phyloP scores from a whole-genome alignment of 2,797 vertebrate genomes.

The Oreochromis grahami region DNA sequence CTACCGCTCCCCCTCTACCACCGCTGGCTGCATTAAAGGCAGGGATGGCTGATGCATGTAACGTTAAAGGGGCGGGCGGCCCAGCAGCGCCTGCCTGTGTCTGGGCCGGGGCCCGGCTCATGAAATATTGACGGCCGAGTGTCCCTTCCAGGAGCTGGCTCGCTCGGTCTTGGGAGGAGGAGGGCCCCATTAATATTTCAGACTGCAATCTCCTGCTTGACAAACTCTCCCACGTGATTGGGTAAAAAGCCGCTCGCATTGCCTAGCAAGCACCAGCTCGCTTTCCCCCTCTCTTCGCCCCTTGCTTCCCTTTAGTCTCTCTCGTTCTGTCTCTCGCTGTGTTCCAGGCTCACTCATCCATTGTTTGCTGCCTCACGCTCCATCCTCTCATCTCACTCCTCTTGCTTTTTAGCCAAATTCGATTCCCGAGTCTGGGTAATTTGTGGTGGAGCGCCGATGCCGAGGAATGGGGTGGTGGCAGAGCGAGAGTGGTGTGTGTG shows the following conservation, averaged over 20 bases:
- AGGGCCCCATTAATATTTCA: conserved; percentile 82
- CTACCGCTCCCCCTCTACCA: conserved; percentile 2
- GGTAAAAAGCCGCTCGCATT: conserved; percentile 66
- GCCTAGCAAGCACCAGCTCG: conserved; percentile 39
- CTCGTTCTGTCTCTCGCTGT: not conserved
- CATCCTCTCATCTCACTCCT: conserved; percentile 4
- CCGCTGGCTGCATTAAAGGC: conserved; percentile 73
- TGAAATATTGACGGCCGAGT: conserved; percentile 80
- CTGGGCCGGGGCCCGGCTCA: conserved; percentile 75
- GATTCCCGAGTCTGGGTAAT: conserved; percentile 29
- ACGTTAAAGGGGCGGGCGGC: conserved; percentile 75
- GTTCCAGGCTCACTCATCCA: not conserved
- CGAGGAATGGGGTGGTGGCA: not conserved
- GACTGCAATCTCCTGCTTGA: conserved; percentile 86
- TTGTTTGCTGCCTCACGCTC: not conserved
- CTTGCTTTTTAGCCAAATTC: conserved; percentile 68
- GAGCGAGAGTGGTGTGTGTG: not conserved
- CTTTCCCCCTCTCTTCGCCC: not conserved
- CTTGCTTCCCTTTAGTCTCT: not conserved
- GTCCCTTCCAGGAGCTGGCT: conserved; percentile 82
- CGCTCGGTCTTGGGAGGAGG: conserved; percentile 48
- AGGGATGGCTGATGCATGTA: conserved; percentile 71
- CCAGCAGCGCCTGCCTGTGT: conserved; percentile 70
- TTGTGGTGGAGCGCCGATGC: not conserved
- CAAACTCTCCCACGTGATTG: conserved; percentile 82